Conservation (phyloP, 37 sponge, comb jelly and placozoan genomes). For the Tethya wilhelma region DNA sequence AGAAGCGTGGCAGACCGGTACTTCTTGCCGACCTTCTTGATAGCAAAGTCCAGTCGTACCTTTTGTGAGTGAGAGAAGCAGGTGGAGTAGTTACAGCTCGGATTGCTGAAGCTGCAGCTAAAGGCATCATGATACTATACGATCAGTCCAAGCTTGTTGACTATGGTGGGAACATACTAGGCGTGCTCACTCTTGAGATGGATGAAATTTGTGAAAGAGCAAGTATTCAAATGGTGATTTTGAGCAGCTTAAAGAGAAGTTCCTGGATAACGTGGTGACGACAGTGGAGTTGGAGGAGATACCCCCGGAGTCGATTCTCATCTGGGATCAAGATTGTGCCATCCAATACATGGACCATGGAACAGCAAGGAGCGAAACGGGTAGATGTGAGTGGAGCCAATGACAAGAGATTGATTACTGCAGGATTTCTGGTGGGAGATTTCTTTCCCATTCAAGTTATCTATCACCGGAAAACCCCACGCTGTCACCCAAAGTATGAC, state of each 20-base stretch:
- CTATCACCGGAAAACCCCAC: too few species aligned
- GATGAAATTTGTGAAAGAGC: slow-evolving; percentile 43
- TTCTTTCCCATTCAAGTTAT: too few species aligned
- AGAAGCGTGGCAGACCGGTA: slow-evolving; percentile 38
- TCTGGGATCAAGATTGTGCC: too few species aligned
- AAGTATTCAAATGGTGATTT: slow-evolving; percentile 15
- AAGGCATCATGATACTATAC: slow-evolving; percentile 10
- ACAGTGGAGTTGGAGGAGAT: too few species aligned
- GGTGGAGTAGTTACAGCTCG: slow-evolving; percentile 40
- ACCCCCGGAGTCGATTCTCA: too few species aligned
- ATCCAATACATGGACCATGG: slow-evolving; percentile 58
- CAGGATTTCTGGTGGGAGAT: too few species aligned
- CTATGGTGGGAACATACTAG: slow-evolving; percentile 44
- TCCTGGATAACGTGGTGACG: too few species aligned
- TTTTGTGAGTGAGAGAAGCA: slow-evolving; percentile 17
- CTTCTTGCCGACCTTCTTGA: slow-evolving; percentile 39
- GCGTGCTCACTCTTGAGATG: slow-evolving; percentile 24
- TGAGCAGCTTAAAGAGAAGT: slow-evolving; percentile 21
- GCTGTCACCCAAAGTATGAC: too few species aligned
- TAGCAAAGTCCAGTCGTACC: slow-evolving; percentile 44
- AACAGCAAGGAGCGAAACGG: slow-evolving; percentile 20
- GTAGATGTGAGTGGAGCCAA: slow-evolving; percentile 29
- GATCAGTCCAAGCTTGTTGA: slow-evolving; percentile 26
- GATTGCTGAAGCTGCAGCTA: slow-evolving; percentile 38
- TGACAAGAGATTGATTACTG: too few species aligned